Evolutionary conservation across 2,797 vertebrate genomes (phyloP), one percentile per base, ranked within the genome.

Genomic region (Falco cherrug): DNA sequence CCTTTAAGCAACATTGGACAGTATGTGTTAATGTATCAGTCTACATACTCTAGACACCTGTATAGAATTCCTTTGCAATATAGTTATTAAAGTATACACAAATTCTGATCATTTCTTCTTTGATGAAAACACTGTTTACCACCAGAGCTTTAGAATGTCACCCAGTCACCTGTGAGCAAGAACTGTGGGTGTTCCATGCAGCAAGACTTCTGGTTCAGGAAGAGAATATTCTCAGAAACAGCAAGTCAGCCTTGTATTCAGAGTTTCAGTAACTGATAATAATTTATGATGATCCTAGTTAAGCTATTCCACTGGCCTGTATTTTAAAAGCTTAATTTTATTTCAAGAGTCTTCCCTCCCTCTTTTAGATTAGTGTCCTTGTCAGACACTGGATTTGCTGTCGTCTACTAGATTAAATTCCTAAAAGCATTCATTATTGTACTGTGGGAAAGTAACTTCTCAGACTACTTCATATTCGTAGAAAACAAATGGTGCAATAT

Each of bases 401-500:
- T 79, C 9, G 1, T n/a, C 59, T 73, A 51, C 51, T 47, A 74
- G 56, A 95, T 87, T 68, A 94, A 95, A 87, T 75, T 26, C 47
- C 60, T 69, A 51, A 74, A 64, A 85, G 15, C 35, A 82, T 93
- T 93, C 51, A 39, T 91, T 95, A 48, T 85, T 57, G 48, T 39
- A 47, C 31, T 80, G 63, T 37, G 68, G 57, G 65, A 93, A 93
- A 87, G 96, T 22, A 90, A 74, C 68, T 89, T 68, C 70, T 83
- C 57, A 86, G 61, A 61, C 74, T 68, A 8, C 63, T 83, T 86
- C 73, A 51, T 53, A 28, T 71, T 59, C 0, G 0, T 50, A 85
- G 70, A 90, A 93, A 94, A 92, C 71, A 90, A 92, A 90, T 70
- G n/a, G 60, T 65, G 48, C 33, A 87, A 39, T 90, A 95, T 78